phyloP scores from a whole-genome alignment of 2,113 vertebrate species.

The Maccullochella peelii region DNA sequence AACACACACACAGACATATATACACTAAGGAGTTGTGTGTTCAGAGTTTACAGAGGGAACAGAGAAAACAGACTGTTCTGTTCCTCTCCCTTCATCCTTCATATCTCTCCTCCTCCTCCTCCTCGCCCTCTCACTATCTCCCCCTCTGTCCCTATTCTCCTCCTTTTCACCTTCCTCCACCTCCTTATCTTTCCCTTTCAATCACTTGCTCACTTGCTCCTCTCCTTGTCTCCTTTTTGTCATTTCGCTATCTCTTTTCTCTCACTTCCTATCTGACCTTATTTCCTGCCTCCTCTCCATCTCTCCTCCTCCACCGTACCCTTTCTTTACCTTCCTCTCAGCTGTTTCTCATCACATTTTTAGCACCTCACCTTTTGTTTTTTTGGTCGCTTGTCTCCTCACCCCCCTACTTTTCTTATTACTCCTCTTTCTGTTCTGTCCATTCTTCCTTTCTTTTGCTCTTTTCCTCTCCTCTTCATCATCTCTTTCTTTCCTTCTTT shows the following conservation, averaged over 20 bases:
- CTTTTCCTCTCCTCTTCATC: background rate
- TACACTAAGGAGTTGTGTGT: background rate
- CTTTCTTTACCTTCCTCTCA: constrained; percentile 5
- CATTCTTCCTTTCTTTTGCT: background rate
- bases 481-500: background rate
- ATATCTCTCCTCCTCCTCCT: constrained; percentile 30
- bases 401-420: background rate
- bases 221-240: constrained; percentile 45
- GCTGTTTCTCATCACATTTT: constrained; percentile 10
- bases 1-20: background rate
- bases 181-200: constrained; percentile 52
- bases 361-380: background rate
- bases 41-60: constrained; percentile 1
- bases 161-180: constrained; percentile 51
- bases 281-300: constrained; percentile 24
- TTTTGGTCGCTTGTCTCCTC: background rate
- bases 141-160: constrained; percentile 44
- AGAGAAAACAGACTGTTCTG: constrained; percentile 45
- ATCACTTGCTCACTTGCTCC: constrained; percentile 32
- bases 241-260: constrained; percentile 42
- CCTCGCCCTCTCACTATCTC: constrained; percentile 42
- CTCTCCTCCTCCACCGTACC: background rate
- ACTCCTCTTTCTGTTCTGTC: background rate
- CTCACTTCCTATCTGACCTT: constrained; percentile 37
- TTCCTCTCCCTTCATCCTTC: background rate